phyloP scores from a whole-genome alignment of 2,113 vertebrate species.

The Nesogale talazaci region DNA sequence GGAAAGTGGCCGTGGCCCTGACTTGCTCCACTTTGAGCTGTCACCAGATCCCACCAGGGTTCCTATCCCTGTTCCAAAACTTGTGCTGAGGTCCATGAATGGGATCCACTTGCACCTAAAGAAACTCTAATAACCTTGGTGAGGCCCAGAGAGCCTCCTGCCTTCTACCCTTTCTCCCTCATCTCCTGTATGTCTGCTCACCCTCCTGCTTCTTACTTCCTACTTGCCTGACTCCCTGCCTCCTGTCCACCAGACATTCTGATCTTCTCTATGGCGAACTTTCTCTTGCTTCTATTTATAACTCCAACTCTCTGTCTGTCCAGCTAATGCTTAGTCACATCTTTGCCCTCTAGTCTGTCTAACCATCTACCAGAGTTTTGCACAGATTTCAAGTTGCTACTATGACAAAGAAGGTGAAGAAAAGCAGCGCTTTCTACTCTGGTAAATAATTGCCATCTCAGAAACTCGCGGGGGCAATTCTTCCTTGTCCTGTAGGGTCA shows the following conservation, averaged over 20 bases:
- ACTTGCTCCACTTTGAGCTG: constrained; percentile 87
- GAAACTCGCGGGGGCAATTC: too few species aligned
- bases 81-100: constrained; percentile 88
- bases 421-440: too few species aligned
- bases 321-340: too few species aligned
- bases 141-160: not conserved
- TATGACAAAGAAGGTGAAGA: not conserved
- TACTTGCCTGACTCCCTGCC: not conserved
- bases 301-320: not conserved
- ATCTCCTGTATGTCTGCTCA: not conserved
- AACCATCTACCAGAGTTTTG: not conserved
- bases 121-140: constrained; percentile 47
- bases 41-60: constrained; percentile 57
- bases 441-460: too few species aligned
- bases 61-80: not conserved
- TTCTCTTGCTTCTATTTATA: not conserved
- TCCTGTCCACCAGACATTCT: not conserved
- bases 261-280: not conserved
- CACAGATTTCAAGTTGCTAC: not conserved
- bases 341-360: not conserved
- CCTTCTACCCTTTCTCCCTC: too few species aligned
- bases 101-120: constrained; percentile 88
- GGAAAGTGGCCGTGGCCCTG: constrained; percentile 89
- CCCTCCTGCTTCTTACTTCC: not conserved
- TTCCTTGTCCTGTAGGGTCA: too few species aligned